phyloP scores from a whole-genome alignment of 2,888 invertebrate genomes.

The Amblyjoppa proteus region DNA sequence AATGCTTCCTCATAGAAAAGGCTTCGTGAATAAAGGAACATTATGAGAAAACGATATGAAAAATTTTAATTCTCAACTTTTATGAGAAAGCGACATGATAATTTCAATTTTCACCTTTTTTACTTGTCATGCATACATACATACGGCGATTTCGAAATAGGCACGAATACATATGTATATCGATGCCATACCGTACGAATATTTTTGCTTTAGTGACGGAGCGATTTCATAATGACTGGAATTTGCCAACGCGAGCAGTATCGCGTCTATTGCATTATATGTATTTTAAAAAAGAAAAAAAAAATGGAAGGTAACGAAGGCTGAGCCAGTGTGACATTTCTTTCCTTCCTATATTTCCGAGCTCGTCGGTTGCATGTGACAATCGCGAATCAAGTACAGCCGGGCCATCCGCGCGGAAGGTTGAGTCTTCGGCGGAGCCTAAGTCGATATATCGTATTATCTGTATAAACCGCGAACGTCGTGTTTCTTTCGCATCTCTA shows the following conservation, averaged over 20 bases:
- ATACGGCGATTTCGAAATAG: conserved; percentile 22
- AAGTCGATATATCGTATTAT: background rate
- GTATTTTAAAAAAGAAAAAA: background rate
- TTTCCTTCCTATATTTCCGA: conserved; percentile 1
- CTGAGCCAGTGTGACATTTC: background rate
- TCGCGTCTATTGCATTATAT: conserved; percentile 32
- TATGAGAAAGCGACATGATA: too few species aligned
- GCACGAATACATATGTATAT: background rate
- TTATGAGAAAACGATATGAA: too few species aligned
- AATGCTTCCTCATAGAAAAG: too few species aligned
- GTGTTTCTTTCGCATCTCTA: background rate
- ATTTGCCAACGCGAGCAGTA: conserved; percentile 63
- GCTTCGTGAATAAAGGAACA: too few species aligned
- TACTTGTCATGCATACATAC: too few species aligned
- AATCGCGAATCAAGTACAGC: conserved; percentile 22
- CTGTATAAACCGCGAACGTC: background rate
- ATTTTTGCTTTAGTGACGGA: background rate
- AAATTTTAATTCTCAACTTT: too few species aligned
- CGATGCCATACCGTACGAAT: background rate
- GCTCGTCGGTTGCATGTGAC: conserved; percentile 1
- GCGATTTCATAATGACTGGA: conserved; percentile 41
- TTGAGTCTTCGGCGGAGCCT: conserved; percentile 28
- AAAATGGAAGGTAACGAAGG: background rate
- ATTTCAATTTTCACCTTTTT: too few species aligned
- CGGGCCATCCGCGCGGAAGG: conserved; percentile 17